Evolutionary conservation across 2,888 invertebrate genomes (phyloP).

Genomic region (Tenodera sinensis): DNA sequence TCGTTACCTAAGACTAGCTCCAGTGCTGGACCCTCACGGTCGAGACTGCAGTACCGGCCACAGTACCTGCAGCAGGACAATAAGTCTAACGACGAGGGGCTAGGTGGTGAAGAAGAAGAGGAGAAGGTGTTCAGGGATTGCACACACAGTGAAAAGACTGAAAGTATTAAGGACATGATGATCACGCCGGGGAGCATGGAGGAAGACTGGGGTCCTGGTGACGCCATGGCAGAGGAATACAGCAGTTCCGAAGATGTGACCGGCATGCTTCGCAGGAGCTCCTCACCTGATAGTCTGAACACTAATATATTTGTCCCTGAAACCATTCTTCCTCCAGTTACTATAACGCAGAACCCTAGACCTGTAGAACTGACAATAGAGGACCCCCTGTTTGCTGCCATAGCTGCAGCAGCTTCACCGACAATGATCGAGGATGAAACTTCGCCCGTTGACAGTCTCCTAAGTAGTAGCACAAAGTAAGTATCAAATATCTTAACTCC

Average conservation of each 20-base stretch:
- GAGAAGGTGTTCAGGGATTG: constrained; percentile 70
- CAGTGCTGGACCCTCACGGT: not conserved
- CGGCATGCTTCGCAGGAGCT: not conserved
- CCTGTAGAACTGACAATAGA: constrained; percentile 62
- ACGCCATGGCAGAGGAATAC: constrained; percentile 62
- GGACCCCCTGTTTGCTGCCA: constrained; percentile 70
- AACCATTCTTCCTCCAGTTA: not conserved
- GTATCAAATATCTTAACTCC: not conserved
- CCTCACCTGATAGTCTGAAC: constrained; percentile 10
- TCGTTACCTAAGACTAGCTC: constrained; percentile 44
- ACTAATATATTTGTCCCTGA: not conserved
- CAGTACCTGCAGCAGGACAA: constrained; percentile 45
- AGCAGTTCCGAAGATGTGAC: constrained; percentile 47
- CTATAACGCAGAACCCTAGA: constrained; percentile 31
- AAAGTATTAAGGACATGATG: constrained; percentile 11
- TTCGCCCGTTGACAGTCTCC: constrained; percentile 76
- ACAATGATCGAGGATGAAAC: constrained; percentile 77
- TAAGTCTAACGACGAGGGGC: constrained; percentile 48
- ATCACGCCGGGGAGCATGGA: constrained; percentile 37
- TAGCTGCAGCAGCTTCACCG: constrained; percentile 63
- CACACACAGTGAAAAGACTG: constrained; percentile 52
- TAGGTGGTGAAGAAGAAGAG: constrained; percentile 61
- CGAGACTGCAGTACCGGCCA: constrained; percentile 48
- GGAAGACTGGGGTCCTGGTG: constrained; percentile 56
- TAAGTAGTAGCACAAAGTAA: constrained; percentile 54